Conservation (phyloP, 2,797 vertebrate genomes). For the Xyrichtys novacula region DNA sequence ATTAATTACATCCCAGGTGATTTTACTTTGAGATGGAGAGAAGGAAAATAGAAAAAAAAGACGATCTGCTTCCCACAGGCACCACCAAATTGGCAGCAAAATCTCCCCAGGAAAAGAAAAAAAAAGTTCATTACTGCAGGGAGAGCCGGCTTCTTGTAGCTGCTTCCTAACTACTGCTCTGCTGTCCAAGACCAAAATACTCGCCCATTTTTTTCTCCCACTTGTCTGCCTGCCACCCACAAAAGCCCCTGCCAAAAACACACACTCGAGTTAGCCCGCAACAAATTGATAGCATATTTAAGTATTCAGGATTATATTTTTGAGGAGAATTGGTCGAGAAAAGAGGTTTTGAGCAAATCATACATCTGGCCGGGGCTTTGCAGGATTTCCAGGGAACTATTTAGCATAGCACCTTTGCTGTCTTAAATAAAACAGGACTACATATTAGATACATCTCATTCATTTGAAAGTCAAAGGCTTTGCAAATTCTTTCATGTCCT, state of each 20-base stretch:
- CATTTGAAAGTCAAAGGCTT: conserved; percentile 62
- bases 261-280: conserved; percentile 65
- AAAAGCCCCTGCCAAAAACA: conserved; percentile 62
- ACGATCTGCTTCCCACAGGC: conserved; percentile 71
- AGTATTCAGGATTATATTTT: conserved; percentile 67
- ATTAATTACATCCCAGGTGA: conserved; percentile 89
- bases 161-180: conserved; percentile 70
- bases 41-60: conserved; percentile 70
- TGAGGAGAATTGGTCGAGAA: conserved; percentile 47
- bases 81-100: conserved; percentile 80
- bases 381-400: conserved; percentile 39
- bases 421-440: conserved; percentile 63
- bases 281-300: conserved; percentile 79
- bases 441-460: conserved; percentile 60
- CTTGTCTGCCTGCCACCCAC: conserved; percentile 68
- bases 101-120: conserved; percentile 56
- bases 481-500: conserved; percentile 62
- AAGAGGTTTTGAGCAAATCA: conserved; percentile 47
- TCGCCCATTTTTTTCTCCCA: conserved; percentile 24
- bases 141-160: conserved; percentile 63
- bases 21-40: conserved; percentile 81
- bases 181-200: conserved; percentile 71
- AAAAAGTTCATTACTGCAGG: conserved; percentile 74
- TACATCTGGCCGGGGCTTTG: conserved; percentile 48
- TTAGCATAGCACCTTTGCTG: conserved; percentile 50